Evolutionary conservation across 2,888 invertebrate genomes (phyloP), one percentile per base, ranked within the genome.

Genomic region (Pristionchus entomophagus): DNA sequence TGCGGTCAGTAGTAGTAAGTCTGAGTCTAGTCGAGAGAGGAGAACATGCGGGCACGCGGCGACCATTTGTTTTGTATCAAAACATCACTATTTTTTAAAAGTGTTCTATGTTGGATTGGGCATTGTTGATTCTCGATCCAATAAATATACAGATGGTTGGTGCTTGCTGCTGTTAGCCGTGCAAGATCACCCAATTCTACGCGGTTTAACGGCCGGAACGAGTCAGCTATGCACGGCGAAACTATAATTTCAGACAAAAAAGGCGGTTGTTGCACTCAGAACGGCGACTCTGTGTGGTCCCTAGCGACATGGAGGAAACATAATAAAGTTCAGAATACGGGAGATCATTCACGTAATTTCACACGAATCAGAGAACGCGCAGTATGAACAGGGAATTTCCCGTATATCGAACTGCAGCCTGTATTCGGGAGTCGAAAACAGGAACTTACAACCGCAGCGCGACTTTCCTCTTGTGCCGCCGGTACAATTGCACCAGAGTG

Each of bases 401-500:
- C 35, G 17, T n/a, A n/a, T n/a, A n/a, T n/a, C n/a, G n/a, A n/a
- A n/a, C n/a, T n/a, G n/a, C n/a, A n/a, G n/a, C n/a, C n/a, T n/a
- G n/a, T n/a, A n/a, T n/a, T n/a, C n/a, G n/a, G n/a, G n/a, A n/a
- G n/a, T n/a, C n/a, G n/a, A n/a, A n/a, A n/a, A n/a, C n/a, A n/a
- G n/a, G n/a, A 87, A 89, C 92, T 89, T 85, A 93, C 93, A 91
- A 91, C 88, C 92, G 86, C 12, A 93, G 87, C 2, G 93, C 93
- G 51, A 93, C 87, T 86, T 93, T 93, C 32, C 93, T 83, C 85
- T 92, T 91, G 88, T 93, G 93, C 41, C 93, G 87, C 29, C 92
- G 89, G 83, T 92, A 92, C 14, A 93, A 89, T 82, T 92, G 92
- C 10, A 92, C 88, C 26, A 93, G 86, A 2, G 93, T 93, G 78